A percentile compares a stretch with the other conserved stretches of the same genome.
Conservation (phyloP, 2,888 invertebrate species). For the Adela reaumurella region DNA sequence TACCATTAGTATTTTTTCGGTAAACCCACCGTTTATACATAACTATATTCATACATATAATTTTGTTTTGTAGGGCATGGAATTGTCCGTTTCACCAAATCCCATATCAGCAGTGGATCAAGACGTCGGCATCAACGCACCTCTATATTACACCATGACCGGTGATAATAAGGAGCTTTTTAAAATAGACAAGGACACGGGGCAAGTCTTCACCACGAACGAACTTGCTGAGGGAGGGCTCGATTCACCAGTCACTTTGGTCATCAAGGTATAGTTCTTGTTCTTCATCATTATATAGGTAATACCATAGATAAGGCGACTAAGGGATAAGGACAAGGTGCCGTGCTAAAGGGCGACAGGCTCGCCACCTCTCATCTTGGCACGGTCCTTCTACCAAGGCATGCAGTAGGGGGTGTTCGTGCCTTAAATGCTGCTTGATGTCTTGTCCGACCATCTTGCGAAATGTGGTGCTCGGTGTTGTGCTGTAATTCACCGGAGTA, state of each 20-base stretch:
- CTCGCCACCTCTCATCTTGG: no score
- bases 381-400: no score
- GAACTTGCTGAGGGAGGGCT: slow-evolving; percentile 60
- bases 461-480: no score
- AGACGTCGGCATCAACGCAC: slow-evolving; percentile 72
- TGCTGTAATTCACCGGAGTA: no score
- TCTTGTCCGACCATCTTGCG: no score
- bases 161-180: slow-evolving; percentile 62
- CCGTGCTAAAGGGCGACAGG: no score
- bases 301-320: no score
- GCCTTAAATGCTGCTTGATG: no score
- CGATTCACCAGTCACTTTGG: slow-evolving; percentile 70
- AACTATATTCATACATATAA: slow-evolving; percentile 4
- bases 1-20: no score
- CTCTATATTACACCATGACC: slow-evolving; percentile 66
- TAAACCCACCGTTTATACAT: no score
- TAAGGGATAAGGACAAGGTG: no score
- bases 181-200: slow-evolving; percentile 61
- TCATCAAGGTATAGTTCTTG: slow-evolving; percentile 61
- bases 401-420: no score
- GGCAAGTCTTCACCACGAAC: slow-evolving; percentile 56
- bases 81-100: slow-evolving; percentile 66
- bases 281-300: background rate
- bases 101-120: slow-evolving; percentile 78
- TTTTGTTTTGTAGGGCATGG: slow-evolving; percentile 49